Evolutionary conservation across 30 jellyfish, hydroid and myxozoan genomes (phyloP), one percentile per base, ranked within the genome.

Genomic region (Aurelia sp.): DNA sequence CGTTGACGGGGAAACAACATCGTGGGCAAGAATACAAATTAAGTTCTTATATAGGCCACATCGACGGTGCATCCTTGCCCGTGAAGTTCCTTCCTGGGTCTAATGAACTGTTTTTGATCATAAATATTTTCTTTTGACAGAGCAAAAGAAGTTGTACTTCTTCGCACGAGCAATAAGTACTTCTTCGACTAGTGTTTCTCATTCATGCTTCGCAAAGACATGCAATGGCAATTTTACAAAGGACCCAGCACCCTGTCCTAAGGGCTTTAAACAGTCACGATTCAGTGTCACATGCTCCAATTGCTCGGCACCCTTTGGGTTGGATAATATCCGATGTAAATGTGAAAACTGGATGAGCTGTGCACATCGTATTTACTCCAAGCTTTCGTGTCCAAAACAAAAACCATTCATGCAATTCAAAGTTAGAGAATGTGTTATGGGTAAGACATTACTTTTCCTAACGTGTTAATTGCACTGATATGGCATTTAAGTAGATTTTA

Each of bases 291-390:
- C 78, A 3, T 92, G 98, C 73, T 82, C 93, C 19, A 80, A 92
- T 6, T 86, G 97, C 53, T 73, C 97, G 13, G 90, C 93, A 47
- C 90, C 93, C 17, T 80, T 92, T 66, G 98, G 98, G 15, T 66
- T 73, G 6, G 59, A 61, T 31, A 66, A 53, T 16, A 35, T 51
- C 51, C 73, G 92, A 47, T 92, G 98, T 48, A 74, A 76, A 12
- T 92, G 98, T 67, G 76, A 73, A 19, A 33, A 92, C 69, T 92
- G 98, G 98, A 92, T 58, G 94, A 78, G 94, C 30, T 92, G 98
- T 51, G 98, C 98, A 30, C 98, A 92, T 53, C 91, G 98, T 11
- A 96, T 63, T 16, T 92, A 86, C 67, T 74, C 74, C 30, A 76
- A 73, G 41, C 85, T 63, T 16, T 65, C 89, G 7, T 92, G 98